Evolutionary conservation across 1,140 invertebrate species (phyloP).

Genomic region (Leptestheria dahalacensis): DNA sequence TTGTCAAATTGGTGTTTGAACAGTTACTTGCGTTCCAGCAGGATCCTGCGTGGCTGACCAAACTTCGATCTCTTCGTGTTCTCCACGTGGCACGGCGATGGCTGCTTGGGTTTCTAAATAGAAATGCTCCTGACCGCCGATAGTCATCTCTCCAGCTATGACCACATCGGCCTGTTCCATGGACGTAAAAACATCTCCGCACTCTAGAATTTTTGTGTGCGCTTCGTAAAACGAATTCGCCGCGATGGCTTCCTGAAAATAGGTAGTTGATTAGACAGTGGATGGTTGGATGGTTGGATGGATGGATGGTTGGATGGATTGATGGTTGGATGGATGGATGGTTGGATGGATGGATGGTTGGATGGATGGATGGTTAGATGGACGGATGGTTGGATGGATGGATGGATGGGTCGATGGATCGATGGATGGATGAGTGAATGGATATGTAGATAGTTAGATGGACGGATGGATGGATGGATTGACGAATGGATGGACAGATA

Average conservation of each 20-base stretch:
- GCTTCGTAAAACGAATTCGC: slow-evolving; percentile 47
- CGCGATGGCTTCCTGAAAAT: slow-evolving; percentile 68
- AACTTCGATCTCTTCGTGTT: slow-evolving; percentile 59
- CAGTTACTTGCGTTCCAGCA: slow-evolving; percentile 21
- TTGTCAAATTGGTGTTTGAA: too few relatives aligned
- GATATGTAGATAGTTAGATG: too few relatives aligned
- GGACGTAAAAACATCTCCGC: slow-evolving; percentile 49
- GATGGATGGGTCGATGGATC: too few relatives aligned
- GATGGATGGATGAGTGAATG: too few relatives aligned
- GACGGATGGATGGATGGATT: too few relatives aligned
- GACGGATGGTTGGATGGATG: too few relatives aligned
- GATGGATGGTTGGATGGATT: too few relatives aligned
- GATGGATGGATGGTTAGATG: too few relatives aligned
- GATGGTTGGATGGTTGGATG: slow-evolving; percentile 52
- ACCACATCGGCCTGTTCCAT: slow-evolving; percentile 46
- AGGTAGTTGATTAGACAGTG: too few relatives aligned
- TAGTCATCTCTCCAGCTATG: slow-evolving; percentile 54
- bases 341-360: too few relatives aligned
- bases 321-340: too few relatives aligned
- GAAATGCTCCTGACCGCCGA: slow-evolving; percentile 92
- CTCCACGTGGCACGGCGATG: slow-evolving; percentile 49
- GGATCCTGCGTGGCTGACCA: slow-evolving; percentile 71
- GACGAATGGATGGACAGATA: too few relatives aligned
- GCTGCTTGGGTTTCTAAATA: slow-evolving; percentile 72
- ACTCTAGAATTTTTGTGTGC: slow-evolving; percentile 22